A percentile compares a stretch with the other conserved stretches of the same genome.
phyloP scores from a whole-genome alignment of 2,888 invertebrate genomes.

The Catocala nupta region DNA sequence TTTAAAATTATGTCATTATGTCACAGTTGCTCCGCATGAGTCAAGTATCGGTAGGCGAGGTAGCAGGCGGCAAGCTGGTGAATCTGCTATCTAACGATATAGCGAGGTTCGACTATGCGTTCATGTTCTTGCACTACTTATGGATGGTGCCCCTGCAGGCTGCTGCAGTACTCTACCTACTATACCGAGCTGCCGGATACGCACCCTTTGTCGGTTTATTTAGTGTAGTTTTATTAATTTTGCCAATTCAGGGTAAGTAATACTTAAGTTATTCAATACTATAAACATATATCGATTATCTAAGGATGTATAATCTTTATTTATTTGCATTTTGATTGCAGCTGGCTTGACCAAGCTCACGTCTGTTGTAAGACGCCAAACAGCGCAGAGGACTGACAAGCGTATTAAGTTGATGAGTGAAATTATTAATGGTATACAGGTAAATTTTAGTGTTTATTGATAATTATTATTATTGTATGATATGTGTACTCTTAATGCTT shows the following conservation, averaged over 20 bases:
- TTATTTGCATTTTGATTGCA: slow-evolving; percentile 49
- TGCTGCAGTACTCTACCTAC: slow-evolving; percentile 80
- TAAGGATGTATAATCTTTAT: neutral
- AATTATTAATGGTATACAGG: slow-evolving; percentile 95
- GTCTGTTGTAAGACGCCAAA: slow-evolving; percentile 76
- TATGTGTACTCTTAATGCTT: no score
- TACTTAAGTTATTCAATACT: neutral
- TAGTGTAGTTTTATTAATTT: slow-evolving; percentile 85
- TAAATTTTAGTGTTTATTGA: slow-evolving; percentile 55
- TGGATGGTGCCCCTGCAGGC: slow-evolving; percentile 93
- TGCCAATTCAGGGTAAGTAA: slow-evolving; percentile 82
- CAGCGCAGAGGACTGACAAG: slow-evolving; percentile 93
- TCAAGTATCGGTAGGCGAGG: slow-evolving; percentile 90
- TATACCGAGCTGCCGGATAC: slow-evolving; percentile 71
- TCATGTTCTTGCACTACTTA: slow-evolving; percentile 91
- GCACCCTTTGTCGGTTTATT: slow-evolving; percentile 79
- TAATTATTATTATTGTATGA: no score
- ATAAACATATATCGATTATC: neutral
- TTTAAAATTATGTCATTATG: neutral
- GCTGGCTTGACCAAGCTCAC: slow-evolving; percentile 76
- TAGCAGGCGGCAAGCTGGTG: slow-evolving; percentile 92
- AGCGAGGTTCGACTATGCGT: slow-evolving; percentile 91
- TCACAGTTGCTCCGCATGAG: slow-evolving; percentile 91
- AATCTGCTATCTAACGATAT: slow-evolving; percentile 95
- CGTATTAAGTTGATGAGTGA: slow-evolving; percentile 95